phyloP scores from a whole-genome alignment of 1,140 invertebrate species.

The Zaprionus inermis region DNA sequence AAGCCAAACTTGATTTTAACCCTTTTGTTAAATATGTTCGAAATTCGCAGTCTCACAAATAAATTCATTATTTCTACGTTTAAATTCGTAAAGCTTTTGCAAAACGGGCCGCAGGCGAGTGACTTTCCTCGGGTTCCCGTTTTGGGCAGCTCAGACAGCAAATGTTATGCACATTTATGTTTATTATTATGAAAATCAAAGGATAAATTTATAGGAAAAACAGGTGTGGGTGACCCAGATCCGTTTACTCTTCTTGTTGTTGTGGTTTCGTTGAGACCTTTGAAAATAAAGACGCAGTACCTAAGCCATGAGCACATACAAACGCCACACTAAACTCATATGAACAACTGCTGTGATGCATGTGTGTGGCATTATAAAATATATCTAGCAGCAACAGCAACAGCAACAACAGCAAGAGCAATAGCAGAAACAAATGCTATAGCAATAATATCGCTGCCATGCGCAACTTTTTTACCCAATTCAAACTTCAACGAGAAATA shows the following conservation, averaged over 20 bases:
- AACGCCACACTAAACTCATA: constrained; percentile 54
- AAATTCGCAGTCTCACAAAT: not conserved
- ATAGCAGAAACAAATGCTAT: constrained; percentile 28
- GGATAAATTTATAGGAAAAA: constrained; percentile 63
- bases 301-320: constrained; percentile 32
- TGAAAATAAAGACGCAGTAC: constrained; percentile 51
- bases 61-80: not conserved
- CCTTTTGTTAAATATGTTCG: not conserved
- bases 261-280: constrained; percentile 29
- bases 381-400: constrained; percentile 53
- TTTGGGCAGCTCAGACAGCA: not conserved
- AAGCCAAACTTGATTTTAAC: not conserved
- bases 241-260: not conserved
- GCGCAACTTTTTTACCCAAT: constrained; percentile 54
- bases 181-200: constrained; percentile 81
- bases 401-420: constrained; percentile 11
- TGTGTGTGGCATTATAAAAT: constrained; percentile 77
- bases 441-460: constrained; percentile 45
- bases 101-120: not conserved
- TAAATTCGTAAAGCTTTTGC: not conserved
- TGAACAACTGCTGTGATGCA: constrained; percentile 58
- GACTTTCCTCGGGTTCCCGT: not conserved
- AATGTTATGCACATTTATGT: constrained; percentile 66
- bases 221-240: constrained; percentile 36
- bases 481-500: constrained; percentile 39